Evolutionary conservation across 2,113 vertebrate genomes (phyloP), one percentile per base, ranked within the genome.

Genomic region (Cyprinodon brontotheroides): DNA sequence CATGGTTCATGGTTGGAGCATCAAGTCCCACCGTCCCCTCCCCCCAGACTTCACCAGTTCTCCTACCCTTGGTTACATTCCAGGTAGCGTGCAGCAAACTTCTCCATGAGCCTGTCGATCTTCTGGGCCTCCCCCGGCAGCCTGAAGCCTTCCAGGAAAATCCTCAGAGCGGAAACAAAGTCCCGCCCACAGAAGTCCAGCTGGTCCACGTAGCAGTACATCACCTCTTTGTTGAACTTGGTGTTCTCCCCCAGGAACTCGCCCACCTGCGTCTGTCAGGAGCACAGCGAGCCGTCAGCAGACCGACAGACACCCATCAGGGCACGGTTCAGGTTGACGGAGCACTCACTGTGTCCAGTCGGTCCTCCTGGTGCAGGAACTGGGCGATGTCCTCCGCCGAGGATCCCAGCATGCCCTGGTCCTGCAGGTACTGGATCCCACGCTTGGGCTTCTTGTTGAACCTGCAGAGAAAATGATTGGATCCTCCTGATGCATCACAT

Each of bases 401-500:
- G 3, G 90, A 63, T 4, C 96, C 97, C 88, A 99, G 94, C 98
- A 99, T 99, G 68, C 95, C 94, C 86, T 99, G 98, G 77, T 99
- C 97, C 90, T 99, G 98, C 5, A 99, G 94, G 91, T 97, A 99
- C 61, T 98, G 97, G 74, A 99, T 91, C 15, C 98, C 98, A 77
- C 97, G 94, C 89, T 98, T 99, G 13, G 98, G 95, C 77, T 99
- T 99, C 91, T 97, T 99, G 86, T 98, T 98, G 89, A 99, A 99
- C 64, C 98, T 99, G 72, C 4, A 13, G 61, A 40, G 14, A 41
- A 22, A 82, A 71, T 8, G 11, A 14, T 2, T 40, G 14, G 1
- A 8, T n/a, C 0, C 40, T 40, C 20, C 20, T 14, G 14, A 63
- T 53, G 17, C 50, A 29, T 29, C 29, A 29, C 29, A 1, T 29